These are phyloP conservation scores for Isurus oxyrinchus DNA, from an alignment of 2,113 vertebrate species.

Conservation along the genomic window DNA sequence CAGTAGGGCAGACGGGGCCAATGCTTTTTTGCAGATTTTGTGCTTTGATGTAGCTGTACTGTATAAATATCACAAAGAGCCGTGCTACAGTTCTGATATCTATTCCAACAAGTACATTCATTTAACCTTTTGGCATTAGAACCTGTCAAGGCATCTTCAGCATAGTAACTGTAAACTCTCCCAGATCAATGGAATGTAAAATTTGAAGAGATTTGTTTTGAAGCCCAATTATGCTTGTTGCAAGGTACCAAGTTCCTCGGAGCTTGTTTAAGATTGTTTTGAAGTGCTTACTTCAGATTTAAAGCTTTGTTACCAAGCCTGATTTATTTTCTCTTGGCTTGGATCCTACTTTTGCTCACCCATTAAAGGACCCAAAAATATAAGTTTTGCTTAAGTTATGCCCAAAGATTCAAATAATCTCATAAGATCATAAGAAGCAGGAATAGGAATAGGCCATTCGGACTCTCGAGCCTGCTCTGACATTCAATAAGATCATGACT, in stretches of 20 bases:
- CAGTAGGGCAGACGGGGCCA: neutral
- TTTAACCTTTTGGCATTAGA: neutral
- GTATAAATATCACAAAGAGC: conserved; percentile 25
- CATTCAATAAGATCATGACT: no score
- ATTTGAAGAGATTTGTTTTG: neutral
- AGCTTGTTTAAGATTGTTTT: neutral
- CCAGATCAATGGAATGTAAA: neutral
- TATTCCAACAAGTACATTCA: conserved; percentile 26
- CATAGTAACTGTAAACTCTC: neutral
- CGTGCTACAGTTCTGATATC: neutral
- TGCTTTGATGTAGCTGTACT: neutral
- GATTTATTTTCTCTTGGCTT: neutral
- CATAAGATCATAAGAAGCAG: no score
- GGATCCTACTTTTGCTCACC: neutral
- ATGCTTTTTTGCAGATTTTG: neutral
- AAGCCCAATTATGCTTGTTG: neutral
- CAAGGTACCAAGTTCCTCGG: no score
- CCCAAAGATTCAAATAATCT: neutral
- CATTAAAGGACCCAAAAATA: neutral
- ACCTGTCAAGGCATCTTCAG: neutral
- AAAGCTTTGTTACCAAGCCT: neutral
- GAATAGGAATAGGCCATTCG: no score
- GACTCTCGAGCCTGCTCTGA: no score
- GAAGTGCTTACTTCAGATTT: neutral
- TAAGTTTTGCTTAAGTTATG: neutral